Percentiles rank a stretch among this genome's conserved stretches.
Conservation (phyloP, 2,888 invertebrate species). For the Mellilla xanthometata region DNA sequence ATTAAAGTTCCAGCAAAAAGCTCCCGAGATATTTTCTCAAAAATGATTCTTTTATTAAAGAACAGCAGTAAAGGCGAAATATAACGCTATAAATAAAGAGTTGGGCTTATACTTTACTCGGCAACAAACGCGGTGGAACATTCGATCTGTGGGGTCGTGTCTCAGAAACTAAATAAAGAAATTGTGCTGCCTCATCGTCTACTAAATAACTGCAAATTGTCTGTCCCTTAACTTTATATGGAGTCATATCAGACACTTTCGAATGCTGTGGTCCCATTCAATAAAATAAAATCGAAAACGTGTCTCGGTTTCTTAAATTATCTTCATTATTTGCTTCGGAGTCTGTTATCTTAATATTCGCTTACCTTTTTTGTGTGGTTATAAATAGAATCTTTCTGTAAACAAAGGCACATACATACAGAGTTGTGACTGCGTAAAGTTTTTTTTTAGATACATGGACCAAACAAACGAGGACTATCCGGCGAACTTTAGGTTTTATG, state of each 20-base stretch:
- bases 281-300: constrained; percentile 58
- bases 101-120: constrained; percentile 42
- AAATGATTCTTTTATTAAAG: constrained; percentile 39
- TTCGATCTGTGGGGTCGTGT: constrained; percentile 41
- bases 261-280: constrained; percentile 43
- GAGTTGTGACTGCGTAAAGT: background rate
- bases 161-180: constrained; percentile 58
- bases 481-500: constrained; percentile 35
- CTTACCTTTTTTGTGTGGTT: constrained; percentile 5
- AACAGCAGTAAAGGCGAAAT: constrained; percentile 49
- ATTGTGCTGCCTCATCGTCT: constrained; percentile 61
- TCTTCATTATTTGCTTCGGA: constrained; percentile 30
- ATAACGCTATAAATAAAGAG: constrained; percentile 54
- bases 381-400: constrained; percentile 4
- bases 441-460: constrained; percentile 4
- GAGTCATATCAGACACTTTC: constrained; percentile 51
- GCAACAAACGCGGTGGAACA: constrained; percentile 45
- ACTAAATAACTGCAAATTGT: constrained; percentile 59
- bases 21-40: constrained; percentile 12
- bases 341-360: constrained; percentile 22
- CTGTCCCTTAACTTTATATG: constrained; percentile 49
- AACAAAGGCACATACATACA: too few relatives aligned
- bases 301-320: constrained; percentile 39
- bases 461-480: constrained; percentile 26
- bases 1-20: constrained; percentile 19